Evolutionary conservation across 2,113 vertebrate genomes (phyloP).

Genomic region (Crotalus helleri): DNA sequence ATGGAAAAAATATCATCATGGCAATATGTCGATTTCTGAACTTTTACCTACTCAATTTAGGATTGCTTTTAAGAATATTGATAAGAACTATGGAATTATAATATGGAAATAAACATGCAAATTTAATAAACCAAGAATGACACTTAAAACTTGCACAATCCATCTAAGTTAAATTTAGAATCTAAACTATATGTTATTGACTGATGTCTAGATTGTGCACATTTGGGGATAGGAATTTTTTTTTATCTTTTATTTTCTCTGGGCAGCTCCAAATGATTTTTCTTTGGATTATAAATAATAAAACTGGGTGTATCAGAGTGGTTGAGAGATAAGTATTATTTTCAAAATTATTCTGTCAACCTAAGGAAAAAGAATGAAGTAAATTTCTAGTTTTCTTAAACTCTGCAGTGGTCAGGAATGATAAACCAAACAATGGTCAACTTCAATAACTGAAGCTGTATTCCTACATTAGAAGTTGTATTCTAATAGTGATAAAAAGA

Average conservation of each 20-base stretch:
- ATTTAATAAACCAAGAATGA: not conserved
- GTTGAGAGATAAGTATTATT: not conserved
- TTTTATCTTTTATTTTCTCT: not conserved
- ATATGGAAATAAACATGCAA: not conserved
- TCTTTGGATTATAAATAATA: not conserved
- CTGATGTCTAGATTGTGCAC: not conserved
- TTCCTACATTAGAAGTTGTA: not conserved
- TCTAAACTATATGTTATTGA: not conserved
- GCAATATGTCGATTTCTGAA: not conserved
- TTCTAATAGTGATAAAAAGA: not conserved
- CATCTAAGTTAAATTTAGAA: not conserved
- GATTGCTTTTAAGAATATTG: constrained; percentile 1
- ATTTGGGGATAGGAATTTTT: not conserved
- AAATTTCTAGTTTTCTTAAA: not conserved
- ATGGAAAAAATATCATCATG: not conserved
- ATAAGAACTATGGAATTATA: constrained; percentile 22
- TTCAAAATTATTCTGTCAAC: not conserved
- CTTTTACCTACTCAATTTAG: not conserved
- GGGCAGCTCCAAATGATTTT: not conserved
- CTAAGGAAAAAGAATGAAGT: not conserved
- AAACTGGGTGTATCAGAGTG: not conserved
- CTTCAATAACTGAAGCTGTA: not conserved
- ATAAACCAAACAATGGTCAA: not conserved
- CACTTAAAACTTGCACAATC: not conserved
- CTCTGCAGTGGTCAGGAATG: not conserved